These are phyloP conservation scores for Neuroscelio doddi DNA, from an alignment of 2,888 invertebrate species.

Conservation along the genomic window DNA sequence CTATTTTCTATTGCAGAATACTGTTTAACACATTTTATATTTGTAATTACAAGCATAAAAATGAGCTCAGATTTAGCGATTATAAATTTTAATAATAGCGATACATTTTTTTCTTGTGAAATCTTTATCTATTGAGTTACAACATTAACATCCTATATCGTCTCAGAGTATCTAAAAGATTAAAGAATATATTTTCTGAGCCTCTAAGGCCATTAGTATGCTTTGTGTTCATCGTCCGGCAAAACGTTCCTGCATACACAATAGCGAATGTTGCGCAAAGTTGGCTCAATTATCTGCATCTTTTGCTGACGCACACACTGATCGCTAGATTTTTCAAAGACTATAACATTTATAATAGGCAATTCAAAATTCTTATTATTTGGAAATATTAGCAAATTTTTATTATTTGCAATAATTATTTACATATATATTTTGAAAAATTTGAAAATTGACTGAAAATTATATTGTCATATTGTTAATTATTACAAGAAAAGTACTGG, in stretches of 20 bases:
- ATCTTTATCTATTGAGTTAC: conserved; percentile 42
- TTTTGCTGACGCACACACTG: conserved; percentile 14
- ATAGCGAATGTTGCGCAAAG: conserved; percentile 46
- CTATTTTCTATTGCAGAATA: too few species aligned
- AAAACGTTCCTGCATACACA: conserved; percentile 60
- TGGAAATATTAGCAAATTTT: too few species aligned
- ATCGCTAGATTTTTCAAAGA: conserved; percentile 19
- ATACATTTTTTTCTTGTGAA: too few species aligned
- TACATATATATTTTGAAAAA: not conserved
- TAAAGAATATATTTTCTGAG: conserved; percentile 41
- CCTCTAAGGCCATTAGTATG: conserved; percentile 48
- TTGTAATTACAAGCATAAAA: conserved; percentile 8
- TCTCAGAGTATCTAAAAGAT: conserved; percentile 29
- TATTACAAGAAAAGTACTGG: too few species aligned
- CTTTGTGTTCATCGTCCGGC: conserved; percentile 65
- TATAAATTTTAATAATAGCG: too few species aligned
- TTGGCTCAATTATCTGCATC: conserved; percentile 24
- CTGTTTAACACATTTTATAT: too few species aligned
- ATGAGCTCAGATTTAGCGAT: not conserved
- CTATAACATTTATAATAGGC: not conserved
- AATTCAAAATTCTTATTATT: too few species aligned
- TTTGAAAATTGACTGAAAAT: not conserved
- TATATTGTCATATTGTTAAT: too few species aligned
- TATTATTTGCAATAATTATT: too few species aligned
- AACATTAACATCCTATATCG: conserved; percentile 37